Percentiles rank a stretch among this genome's conserved stretches.
Conservation (phyloP, 1,140 invertebrate genomes). For the Drosophila sechellia region DNA sequence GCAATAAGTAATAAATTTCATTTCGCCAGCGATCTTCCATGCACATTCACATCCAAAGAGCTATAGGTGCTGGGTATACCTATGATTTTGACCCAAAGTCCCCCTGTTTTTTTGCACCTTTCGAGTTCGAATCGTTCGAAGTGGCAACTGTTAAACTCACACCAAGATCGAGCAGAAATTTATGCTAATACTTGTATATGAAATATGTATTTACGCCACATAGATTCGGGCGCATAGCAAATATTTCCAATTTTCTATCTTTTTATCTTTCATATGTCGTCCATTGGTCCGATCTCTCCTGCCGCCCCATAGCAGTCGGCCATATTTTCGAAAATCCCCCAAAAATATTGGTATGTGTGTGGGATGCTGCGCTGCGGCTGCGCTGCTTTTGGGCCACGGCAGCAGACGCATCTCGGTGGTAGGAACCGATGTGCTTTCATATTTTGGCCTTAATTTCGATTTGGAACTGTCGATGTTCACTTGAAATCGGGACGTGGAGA, state of each 20-base stretch:
- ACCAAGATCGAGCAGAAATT: constrained; percentile 24
- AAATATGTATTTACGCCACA: constrained; percentile 35
- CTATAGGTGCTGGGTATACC: constrained; percentile 7
- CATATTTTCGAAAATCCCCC: constrained; percentile 68
- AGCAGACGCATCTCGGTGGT: constrained; percentile 74
- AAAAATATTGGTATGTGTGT: constrained; percentile 26
- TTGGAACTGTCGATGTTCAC: constrained; percentile 84
- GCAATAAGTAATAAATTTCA: constrained; percentile 79
- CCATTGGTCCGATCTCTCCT: constrained; percentile 63
- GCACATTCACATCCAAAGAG: constrained; percentile 5
- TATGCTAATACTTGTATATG: constrained; percentile 35
- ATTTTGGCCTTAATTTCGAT: constrained; percentile 84
- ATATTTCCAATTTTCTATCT: constrained; percentile 81
- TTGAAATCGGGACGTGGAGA: constrained; percentile 84
- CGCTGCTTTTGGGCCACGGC: constrained; percentile 52
- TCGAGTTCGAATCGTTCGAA: constrained; percentile 73
- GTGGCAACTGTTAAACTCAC: constrained; percentile 71
- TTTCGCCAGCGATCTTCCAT: constrained; percentile 28
- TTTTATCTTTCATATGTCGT: constrained; percentile 75
- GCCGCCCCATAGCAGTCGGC: constrained; percentile 66
- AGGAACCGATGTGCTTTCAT: constrained; percentile 74
- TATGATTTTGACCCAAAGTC: constrained; percentile 50
- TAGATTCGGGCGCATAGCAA: constrained; percentile 50
- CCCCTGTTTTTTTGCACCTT: constrained; percentile 61
- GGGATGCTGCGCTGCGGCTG: constrained; percentile 44